Percentiles rank a stretch among this genome's conserved stretches.
phyloP scores from a whole-genome alignment of 2,888 invertebrate genomes.

The Eumerus sabulonum region DNA sequence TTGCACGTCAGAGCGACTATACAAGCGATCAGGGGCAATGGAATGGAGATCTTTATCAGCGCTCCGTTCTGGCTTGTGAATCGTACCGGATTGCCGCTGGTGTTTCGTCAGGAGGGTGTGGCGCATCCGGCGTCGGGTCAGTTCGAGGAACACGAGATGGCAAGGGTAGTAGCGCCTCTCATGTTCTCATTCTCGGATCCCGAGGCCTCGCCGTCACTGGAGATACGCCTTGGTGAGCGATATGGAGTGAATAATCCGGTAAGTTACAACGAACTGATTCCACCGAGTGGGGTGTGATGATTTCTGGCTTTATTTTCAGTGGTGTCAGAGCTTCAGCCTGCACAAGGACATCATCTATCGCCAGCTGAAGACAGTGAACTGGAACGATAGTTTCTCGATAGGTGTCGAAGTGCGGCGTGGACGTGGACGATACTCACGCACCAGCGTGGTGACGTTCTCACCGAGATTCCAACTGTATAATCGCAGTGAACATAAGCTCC shows the following conservation, averaged over 20 bases:
- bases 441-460: slow-evolving; percentile 94
- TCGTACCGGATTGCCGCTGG: slow-evolving; percentile 95
- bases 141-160: slow-evolving; percentile 96
- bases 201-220: slow-evolving; percentile 88
- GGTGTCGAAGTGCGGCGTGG: slow-evolving; percentile 94
- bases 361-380: slow-evolving; percentile 80
- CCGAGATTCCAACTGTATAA: slow-evolving; percentile 97
- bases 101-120: slow-evolving; percentile 94
- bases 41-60: slow-evolving; percentile 85
- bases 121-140: slow-evolving; percentile 91
- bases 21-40: slow-evolving; percentile 81
- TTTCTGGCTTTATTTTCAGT: slow-evolving; percentile 78
- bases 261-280: slow-evolving; percentile 53
- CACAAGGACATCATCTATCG: slow-evolving; percentile 88
- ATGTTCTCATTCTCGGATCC: slow-evolving; percentile 96
- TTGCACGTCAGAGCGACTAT: slow-evolving; percentile 87
- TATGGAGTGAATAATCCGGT: slow-evolving; percentile 81
- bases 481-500: slow-evolving; percentile 87
- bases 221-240: slow-evolving; percentile 87
- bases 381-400: slow-evolving; percentile 81
- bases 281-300: no score
- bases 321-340: slow-evolving; percentile 93
- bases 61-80: slow-evolving; percentile 98
- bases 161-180: slow-evolving; percentile 93
- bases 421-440: slow-evolving; percentile 92